A percentile compares a stretch with the other conserved stretches of the same genome.
Conservation (phyloP, 2,888 invertebrate species). For the Epistrophe eligans region DNA sequence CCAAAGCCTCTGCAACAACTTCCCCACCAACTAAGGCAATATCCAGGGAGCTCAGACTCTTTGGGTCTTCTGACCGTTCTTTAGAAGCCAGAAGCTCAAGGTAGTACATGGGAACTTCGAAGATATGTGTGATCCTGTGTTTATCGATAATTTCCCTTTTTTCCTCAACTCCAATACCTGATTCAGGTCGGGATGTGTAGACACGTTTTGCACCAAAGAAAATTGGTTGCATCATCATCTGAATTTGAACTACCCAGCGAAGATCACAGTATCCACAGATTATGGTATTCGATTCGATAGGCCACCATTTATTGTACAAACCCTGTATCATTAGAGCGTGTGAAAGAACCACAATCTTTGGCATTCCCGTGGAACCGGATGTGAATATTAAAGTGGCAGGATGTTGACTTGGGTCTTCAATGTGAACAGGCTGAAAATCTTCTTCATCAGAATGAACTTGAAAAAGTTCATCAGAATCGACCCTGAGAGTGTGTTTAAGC, state of each 20-base stretch:
- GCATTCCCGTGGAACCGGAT: slow-evolving; percentile 69
- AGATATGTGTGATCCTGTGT: slow-evolving; percentile 59
- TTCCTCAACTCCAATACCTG: slow-evolving; percentile 32
- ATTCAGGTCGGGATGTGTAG: slow-evolving; percentile 35
- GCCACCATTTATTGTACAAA: slow-evolving; percentile 14
- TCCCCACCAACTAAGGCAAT: slow-evolving; percentile 66
- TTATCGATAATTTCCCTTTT: slow-evolving; percentile 47
- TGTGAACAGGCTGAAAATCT: slow-evolving; percentile 19
- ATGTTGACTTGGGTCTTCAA: slow-evolving; percentile 51
- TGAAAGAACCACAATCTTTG: slow-evolving; percentile 62
- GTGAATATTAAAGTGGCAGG: slow-evolving; percentile 64
- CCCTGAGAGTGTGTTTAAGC: not conserved
- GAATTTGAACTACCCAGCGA: slow-evolving; percentile 69
- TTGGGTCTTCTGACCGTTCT: slow-evolving; percentile 26
- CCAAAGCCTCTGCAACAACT: slow-evolving; percentile 42
- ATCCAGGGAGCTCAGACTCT: slow-evolving; percentile 51
- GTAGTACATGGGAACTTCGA: slow-evolving; percentile 58
- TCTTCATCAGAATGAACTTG: not conserved
- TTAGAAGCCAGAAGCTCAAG: slow-evolving; percentile 48
- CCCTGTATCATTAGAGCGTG: slow-evolving; percentile 50
- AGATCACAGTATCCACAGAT: slow-evolving; percentile 62
- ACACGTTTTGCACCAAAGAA: slow-evolving; percentile 68
- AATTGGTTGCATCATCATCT: slow-evolving; percentile 54
- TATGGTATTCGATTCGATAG: slow-evolving; percentile 5
- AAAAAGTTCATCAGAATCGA: slow-evolving; percentile 2